phyloP scores from a whole-genome alignment of 1,140 invertebrate genomes.

The Lamellibrachia luymesi region DNA sequence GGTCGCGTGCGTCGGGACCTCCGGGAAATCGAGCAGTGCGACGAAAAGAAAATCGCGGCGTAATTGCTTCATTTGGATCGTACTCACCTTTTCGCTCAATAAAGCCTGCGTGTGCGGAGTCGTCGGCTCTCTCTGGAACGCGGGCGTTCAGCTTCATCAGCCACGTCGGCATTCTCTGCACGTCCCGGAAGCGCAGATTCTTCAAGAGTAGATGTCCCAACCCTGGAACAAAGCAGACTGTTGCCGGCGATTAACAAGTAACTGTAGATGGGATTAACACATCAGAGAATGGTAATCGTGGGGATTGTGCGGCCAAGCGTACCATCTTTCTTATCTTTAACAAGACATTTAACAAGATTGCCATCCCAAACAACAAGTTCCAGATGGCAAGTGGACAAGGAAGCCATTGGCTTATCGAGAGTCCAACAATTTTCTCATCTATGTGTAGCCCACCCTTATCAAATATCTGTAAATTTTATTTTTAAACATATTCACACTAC shows the following conservation, averaged over 20 bases:
- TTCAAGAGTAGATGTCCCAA: conserved; percentile 1
- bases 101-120: background rate
- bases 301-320: no score
- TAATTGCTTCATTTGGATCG: background rate
- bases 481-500: no score
- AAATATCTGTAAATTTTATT: no score
- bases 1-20: background rate
- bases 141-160: background rate
- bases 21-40: background rate
- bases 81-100: background rate
- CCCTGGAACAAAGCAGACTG: background rate
- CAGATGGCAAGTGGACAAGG: no score
- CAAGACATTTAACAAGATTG: no score
- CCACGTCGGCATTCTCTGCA: background rate
- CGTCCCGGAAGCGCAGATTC: background rate
- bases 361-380: no score
- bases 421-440: no score
- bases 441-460: no score
- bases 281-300: no score
- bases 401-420: no score
- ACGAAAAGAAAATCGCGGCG: background rate
- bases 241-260: background rate
- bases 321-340: no score
- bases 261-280: background rate
- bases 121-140: background rate